phyloP scores from a whole-genome alignment of 2,797 vertebrate genomes.

The Martes flavigula region DNA sequence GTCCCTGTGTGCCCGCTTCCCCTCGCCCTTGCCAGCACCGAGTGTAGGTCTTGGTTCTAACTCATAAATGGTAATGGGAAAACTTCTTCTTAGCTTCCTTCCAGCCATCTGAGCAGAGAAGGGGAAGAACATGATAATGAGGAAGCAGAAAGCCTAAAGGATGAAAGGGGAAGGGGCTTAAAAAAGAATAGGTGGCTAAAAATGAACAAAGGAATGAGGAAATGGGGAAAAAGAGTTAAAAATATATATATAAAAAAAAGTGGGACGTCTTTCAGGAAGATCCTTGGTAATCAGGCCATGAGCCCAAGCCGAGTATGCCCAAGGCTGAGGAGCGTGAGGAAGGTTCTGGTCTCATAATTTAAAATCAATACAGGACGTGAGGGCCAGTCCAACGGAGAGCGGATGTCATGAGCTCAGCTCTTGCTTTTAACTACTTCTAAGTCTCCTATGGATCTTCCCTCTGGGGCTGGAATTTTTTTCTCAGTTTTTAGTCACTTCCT shows the following conservation, averaged over 20 bases:
- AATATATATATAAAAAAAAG: conserved; percentile 9
- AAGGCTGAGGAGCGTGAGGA: conserved; percentile 39
- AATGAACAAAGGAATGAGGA: conserved; percentile 16
- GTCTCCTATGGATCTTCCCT: conserved; percentile 44
- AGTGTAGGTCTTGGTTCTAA: neutral
- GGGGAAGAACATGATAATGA: neutral
- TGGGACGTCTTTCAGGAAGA: conserved; percentile 64
- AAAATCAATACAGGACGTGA: conserved; percentile 46
- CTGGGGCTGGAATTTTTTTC: neutral
- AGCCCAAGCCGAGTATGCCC: conserved; percentile 38
- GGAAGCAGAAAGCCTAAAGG: neutral
- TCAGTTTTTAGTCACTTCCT: neutral
- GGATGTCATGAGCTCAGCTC: neutral
- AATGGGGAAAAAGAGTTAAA: conserved; percentile 40
- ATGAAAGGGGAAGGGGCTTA: neutral
- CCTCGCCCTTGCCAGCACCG: neutral
- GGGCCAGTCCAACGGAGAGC: conserved; percentile 16
- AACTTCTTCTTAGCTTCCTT: neutral
- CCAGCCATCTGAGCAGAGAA: neutral
- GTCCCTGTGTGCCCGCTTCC: neutral
- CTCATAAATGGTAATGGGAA: neutral
- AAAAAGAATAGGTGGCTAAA: neutral
- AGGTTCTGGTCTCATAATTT: conserved; percentile 64
- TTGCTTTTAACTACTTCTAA: neutral
- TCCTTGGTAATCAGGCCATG: conserved; percentile 65